phyloP scores from a whole-genome alignment of 2,113 vertebrate genomes.

The Bambusicola thoracicus region DNA sequence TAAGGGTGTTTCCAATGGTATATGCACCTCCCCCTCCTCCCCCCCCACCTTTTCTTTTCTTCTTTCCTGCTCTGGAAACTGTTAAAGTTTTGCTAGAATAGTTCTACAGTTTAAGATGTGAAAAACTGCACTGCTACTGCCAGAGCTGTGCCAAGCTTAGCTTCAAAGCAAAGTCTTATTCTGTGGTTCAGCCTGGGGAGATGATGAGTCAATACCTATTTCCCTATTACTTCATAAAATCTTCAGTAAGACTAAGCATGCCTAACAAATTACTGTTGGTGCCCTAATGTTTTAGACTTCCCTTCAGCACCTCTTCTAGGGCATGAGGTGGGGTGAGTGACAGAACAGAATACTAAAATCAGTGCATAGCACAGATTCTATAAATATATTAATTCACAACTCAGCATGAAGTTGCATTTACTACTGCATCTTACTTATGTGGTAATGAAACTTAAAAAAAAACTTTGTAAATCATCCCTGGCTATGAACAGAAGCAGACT shows the following conservation, averaged over 20 bases:
- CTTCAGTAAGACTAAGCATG: not conserved
- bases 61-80: not conserved
- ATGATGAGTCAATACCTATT: not conserved
- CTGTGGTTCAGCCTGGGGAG: not conserved
- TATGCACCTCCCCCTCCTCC: not conserved
- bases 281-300: not conserved
- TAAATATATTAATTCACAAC: not conserved
- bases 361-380: not conserved
- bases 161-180: not conserved
- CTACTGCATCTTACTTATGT: not conserved
- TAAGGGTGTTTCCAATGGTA: not conserved
- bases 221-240: not conserved
- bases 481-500: not conserved
- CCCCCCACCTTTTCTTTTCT: not conserved
- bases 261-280: not conserved
- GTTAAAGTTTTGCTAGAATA: not conserved
- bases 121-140: not conserved
- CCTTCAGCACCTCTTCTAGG: not conserved
- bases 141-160: not conserved
- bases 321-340: not conserved
- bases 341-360: not conserved
- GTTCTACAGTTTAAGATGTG: not conserved
- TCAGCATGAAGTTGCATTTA: not conserved
- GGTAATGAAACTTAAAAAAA: not conserved
- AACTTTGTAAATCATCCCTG: too few relatives aligned